Conservation (phyloP, 2,113 vertebrate species). For the Chascanopsetta lugubris region DNA sequence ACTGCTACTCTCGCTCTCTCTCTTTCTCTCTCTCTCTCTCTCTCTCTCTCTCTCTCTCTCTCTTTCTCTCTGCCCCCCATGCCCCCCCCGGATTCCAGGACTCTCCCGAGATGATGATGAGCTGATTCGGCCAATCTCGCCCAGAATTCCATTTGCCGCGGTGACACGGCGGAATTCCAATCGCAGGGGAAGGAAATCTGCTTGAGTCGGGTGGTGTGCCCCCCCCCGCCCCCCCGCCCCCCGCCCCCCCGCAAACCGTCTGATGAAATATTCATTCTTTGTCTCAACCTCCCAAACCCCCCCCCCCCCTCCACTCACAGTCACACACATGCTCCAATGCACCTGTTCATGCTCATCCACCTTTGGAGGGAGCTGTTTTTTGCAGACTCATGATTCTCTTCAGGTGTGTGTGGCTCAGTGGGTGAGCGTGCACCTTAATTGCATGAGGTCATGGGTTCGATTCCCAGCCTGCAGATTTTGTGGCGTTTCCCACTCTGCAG, state of each 20-base stretch:
- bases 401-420: constrained; percentile 30
- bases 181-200: no score
- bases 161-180: constrained; percentile 76
- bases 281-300: constrained; percentile 38
- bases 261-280: constrained; percentile 81
- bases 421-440: no score
- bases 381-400: constrained; percentile 62
- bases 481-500: constrained; percentile 41
- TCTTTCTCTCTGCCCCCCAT: constrained; percentile 2
- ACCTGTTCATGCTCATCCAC: constrained; percentile 22
- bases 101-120: constrained; percentile 68
- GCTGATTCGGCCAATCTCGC: constrained; percentile 67
- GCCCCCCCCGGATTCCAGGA: constrained; percentile 48
- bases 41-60: constrained; percentile 5
- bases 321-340: constrained; percentile 2
- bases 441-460: no score
- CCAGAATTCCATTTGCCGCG: constrained; percentile 65
- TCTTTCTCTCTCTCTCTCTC: background rate
- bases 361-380: constrained; percentile 55
- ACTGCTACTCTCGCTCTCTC: constrained; percentile 29
- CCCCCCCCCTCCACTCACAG: background rate
- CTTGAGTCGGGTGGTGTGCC: constrained; percentile 63
- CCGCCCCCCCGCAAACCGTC: no score
- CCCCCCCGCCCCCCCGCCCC: constrained; percentile 38
- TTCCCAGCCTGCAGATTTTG: constrained; percentile 55